Base-by-base conservation (phyloP, 2,797 vertebrate genomes). In the Octomys mimax region DNA sequence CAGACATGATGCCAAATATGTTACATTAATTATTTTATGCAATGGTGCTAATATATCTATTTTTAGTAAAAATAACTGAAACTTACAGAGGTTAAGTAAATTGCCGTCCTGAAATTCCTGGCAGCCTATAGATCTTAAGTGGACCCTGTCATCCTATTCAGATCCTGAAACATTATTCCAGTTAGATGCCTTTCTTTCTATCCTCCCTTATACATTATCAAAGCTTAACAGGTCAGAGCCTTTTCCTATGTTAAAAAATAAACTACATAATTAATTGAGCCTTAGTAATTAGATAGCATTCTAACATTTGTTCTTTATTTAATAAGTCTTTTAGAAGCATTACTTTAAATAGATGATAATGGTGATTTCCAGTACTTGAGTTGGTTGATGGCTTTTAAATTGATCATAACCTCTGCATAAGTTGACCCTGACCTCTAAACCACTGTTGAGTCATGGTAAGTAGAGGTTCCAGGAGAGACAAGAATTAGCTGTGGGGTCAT, bases 1-100 rank as follows among this genome's bases (percentile, higher is more conserved):
- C 46, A 95, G 97, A 61, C 75, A 57, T 57, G 71, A 89, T 52
- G 80, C 82, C 89, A 96, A 77, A 52, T 85, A 87, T 31, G 42
- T 81, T 89, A 49, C 83, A 64, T 21, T 78, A 94, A 66, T 85
- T 52, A 80, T 70, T 75, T 94, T 89, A 90, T 80, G 46, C 83
- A 95, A 92, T 91, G 33, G 36, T 71, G n/a, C 91, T 90, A 83
- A 80, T 92, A 82, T 71, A 64, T 93, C 87, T 89, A 84, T 94
- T 66, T 88, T 39, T 39, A 39, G 39, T 39, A 39, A 39, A 95
- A 46, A 54, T 79, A 92, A n/a, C 61, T 66, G 52, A 85, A 95
- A 42, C 61, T 28, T 75, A 77, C 24, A 46, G 33, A 91, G 92
- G 70, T 89, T 88, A 92, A 91, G 36, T 94, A 16, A 87, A 64